Conservation (phyloP, 2,113 vertebrate genomes). For the Isichthys henryi region DNA sequence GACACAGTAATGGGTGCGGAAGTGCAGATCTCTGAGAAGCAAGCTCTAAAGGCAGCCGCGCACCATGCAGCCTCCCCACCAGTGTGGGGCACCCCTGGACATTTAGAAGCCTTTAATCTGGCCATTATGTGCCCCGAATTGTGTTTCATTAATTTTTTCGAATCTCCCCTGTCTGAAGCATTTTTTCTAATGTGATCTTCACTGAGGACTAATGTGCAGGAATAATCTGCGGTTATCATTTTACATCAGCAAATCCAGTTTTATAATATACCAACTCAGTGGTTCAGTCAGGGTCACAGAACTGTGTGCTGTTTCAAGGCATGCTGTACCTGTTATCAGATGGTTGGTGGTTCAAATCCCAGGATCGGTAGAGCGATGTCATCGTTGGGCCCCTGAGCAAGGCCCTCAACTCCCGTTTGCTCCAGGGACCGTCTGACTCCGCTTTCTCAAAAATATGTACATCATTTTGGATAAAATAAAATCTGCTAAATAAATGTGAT, state of each 20-base stretch:
- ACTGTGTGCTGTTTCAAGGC: neutral
- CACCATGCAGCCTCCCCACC: neutral
- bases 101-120: neutral
- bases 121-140: constrained; percentile 6
- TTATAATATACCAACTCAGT: neutral
- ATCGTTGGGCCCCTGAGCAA: neutral
- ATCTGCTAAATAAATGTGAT: neutral
- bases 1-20: constrained; percentile 17
- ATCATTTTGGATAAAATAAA: neutral
- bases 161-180: neutral
- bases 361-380: neutral
- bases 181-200: neutral
- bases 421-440: neutral
- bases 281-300: neutral
- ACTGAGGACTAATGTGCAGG: neutral
- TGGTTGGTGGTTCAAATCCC: neutral
- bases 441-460: neutral
- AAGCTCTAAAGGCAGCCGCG: neutral
- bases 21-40: constrained; percentile 7
- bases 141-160: neutral
- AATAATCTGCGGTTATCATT: neutral
- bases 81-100: neutral
- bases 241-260: neutral
- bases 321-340: neutral
- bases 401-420: neutral